Evolutionary conservation across 2,797 vertebrate species (phyloP).

Genomic region (Coluber constrictor): DNA sequence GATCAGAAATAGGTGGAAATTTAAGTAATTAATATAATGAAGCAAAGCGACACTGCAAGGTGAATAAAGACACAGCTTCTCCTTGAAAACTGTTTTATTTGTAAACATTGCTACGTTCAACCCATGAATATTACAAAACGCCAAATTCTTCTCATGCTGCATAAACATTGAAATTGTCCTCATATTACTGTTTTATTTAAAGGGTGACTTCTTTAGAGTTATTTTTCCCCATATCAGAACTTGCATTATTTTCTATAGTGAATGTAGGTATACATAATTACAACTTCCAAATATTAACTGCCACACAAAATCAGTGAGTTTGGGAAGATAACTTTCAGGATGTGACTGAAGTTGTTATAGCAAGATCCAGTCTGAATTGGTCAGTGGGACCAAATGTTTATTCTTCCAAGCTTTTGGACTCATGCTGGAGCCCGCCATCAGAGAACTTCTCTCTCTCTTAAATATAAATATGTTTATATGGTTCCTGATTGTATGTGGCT

Average conservation of each 20-base stretch:
- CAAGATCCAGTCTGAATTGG: not conserved
- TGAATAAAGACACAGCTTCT: not conserved
- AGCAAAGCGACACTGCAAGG: not conserved
- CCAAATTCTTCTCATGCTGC: not conserved
- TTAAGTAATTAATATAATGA: conserved; percentile 37
- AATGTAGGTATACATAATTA: not conserved
- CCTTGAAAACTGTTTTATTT: not conserved
- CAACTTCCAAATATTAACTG: not conserved
- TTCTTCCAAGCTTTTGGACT: not conserved
- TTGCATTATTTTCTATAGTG: not conserved
- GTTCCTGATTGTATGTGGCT: not conserved
- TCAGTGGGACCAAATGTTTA: not conserved
- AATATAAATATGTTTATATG: not conserved
- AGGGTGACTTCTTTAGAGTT: not conserved
- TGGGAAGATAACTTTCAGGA: not conserved
- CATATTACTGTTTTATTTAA: not conserved
- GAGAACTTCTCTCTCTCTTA: not conserved
- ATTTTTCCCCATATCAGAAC: not conserved
- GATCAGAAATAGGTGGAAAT: conserved; percentile 21
- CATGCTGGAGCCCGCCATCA: not conserved
- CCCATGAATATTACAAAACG: not conserved
- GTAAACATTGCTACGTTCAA: not conserved
- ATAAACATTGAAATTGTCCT: not conserved
- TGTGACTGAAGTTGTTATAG: not conserved
- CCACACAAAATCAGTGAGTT: not conserved